These are phyloP conservation scores for Malacoraja senta DNA, from an alignment of 2,797 vertebrate genomes.

Conservation along the genomic window DNA sequence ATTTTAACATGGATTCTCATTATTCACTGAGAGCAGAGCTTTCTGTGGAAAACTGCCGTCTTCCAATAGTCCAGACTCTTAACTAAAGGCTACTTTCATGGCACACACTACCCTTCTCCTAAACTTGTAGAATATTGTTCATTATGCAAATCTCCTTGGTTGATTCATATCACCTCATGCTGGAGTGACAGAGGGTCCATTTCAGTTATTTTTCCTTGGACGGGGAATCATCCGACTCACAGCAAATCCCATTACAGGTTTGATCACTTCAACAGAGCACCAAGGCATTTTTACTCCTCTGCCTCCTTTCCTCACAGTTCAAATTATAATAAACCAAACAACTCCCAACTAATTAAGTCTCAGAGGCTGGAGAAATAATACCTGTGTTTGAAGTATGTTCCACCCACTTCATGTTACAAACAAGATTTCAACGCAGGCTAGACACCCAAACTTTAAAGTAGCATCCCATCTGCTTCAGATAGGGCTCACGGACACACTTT, in stretches of 20 bases:
- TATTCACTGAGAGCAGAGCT: not conserved
- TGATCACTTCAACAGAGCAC: not conserved
- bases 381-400: not conserved
- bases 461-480: not conserved
- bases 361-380: not conserved
- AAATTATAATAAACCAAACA: too few species aligned
- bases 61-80: not conserved
- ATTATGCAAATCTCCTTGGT: not conserved
- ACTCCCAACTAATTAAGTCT: not conserved
- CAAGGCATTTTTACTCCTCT: not conserved
- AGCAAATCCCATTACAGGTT: not conserved
- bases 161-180: not conserved
- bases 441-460: not conserved
- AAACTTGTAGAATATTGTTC: not conserved
- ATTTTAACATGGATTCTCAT: not conserved
- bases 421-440: not conserved
- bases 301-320: too few species aligned
- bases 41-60: not conserved
- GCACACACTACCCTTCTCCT: not conserved
- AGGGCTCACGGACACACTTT: not conserved
- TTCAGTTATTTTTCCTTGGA: not conserved
- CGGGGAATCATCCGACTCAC: not conserved
- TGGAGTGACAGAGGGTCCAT: not conserved
- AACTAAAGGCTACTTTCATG: not conserved
- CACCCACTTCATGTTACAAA: not conserved